Conservation (phyloP, 2,888 invertebrate genomes). For the Priocnemis perturbator region DNA sequence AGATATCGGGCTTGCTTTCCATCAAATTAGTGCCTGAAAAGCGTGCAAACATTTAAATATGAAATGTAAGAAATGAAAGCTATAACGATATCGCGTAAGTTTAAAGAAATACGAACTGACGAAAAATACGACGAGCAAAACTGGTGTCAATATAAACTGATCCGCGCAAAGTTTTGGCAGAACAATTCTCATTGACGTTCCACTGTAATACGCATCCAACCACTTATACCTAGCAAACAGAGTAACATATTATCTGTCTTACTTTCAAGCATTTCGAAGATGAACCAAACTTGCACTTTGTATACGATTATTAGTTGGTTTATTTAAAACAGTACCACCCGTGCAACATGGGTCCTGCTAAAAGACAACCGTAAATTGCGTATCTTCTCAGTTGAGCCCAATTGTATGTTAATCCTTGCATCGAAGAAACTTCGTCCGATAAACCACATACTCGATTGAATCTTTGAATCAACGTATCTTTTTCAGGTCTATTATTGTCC, state of each 20-base stretch:
- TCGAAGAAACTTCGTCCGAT: conserved; percentile 37
- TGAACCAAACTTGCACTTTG: too few species aligned
- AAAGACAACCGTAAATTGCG: conserved; percentile 64
- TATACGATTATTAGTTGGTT: too few species aligned
- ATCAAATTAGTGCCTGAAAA: conserved; percentile 83
- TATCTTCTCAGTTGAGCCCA: conserved; percentile 67
- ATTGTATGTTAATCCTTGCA: conserved; percentile 52
- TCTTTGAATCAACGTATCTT: conserved; percentile 9
- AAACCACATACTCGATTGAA: conserved; percentile 47
- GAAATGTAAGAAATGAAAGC: not conserved
- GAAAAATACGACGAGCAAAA: conserved; percentile 83
- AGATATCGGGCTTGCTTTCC: conserved; percentile 83
- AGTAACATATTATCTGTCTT: too few species aligned
- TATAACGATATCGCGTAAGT: not conserved
- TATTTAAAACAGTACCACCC: conserved; percentile 57
- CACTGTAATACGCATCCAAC: conserved; percentile 83
- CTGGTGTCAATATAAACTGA: conserved; percentile 86
- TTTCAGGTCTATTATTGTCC: not conserved
- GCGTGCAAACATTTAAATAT: not conserved
- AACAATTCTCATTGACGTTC: conserved; percentile 80
- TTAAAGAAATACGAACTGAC: conserved; percentile 78
- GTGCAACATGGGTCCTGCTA: conserved; percentile 67
- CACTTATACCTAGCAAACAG: conserved; percentile 83
- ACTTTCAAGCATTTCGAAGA: too few species aligned
- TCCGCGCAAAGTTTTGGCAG: conserved; percentile 84